Base-by-base conservation (phyloP, 1,140 invertebrate species). In the Cydia amplana region DNA sequence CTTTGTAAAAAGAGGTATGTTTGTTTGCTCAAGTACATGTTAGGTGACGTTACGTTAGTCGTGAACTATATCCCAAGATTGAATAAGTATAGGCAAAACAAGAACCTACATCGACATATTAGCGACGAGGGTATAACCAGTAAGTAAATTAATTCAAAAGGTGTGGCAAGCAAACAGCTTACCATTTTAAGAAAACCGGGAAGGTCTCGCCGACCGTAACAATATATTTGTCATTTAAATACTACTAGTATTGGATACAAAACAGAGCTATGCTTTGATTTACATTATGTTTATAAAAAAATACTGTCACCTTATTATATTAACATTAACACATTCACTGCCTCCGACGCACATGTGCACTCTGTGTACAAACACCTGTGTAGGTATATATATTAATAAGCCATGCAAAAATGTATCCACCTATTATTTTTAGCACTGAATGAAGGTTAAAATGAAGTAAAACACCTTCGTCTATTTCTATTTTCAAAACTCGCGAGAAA, bases 31-130 rank as follows among this genome's bases (percentile, higher is more conserved):
- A 36, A 36, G 32, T 36, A 36, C 32, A 36, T 36, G 4, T 36
- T 36, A 36, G 32, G 32, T 36, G 32, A 36, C 32, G 32, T 36
- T 36, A 36, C 7, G 32, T 36, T 28, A 28, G 28, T 28, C 28
- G 28, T 28, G 28, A 28, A 28, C n/a, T n/a, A n/a, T 28, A 28
- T 28, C 28, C 1, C 28, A 16, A 49, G 46, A 12, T 49, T 49
- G 14, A 16, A 16, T 16, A 49, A 49, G 49, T 51, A 16, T 51
- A 51, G 49, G 16, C 16, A 4, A 51, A n/a, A 18, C n/a, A 43
- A 51, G 46, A 5, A n/a, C 49, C 14, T n/a, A 51, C n/a, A 51
- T 51, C 49, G 55, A 12, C 55, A 60, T 60, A 60, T 60, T 60
- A 60, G 18, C 55, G 3, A 20, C 6, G 55, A 20, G 55, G 55